These are phyloP conservation scores for Drosophila lacteicornis DNA, from an alignment of 1,140 invertebrate species.

Conservation along the genomic window DNA sequence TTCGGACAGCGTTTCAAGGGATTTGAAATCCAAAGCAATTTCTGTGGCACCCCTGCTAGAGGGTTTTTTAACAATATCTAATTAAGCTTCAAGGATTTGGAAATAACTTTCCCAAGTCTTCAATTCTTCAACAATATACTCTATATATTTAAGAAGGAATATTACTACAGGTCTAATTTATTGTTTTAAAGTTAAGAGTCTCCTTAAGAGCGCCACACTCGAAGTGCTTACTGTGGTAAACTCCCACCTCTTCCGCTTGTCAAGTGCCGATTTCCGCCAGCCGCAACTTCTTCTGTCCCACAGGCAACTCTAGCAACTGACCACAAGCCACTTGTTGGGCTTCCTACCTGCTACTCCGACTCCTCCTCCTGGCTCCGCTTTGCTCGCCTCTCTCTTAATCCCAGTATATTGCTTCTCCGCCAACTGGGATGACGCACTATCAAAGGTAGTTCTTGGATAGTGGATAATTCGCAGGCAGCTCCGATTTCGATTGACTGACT, in stretches of 20 bases:
- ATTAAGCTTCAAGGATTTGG: too few relatives aligned
- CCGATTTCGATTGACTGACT: slow-evolving; percentile 54
- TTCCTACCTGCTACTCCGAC: slow-evolving; percentile 12
- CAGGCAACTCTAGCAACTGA: slow-evolving; percentile 11
- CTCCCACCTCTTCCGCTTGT: slow-evolving; percentile 38
- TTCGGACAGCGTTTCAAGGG: too few relatives aligned
- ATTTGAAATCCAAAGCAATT: too few relatives aligned
- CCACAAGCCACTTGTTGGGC: slow-evolving; percentile 31
- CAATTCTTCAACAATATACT: background rate
- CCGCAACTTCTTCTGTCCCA: background rate
- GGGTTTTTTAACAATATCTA: too few relatives aligned
- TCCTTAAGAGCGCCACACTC: background rate
- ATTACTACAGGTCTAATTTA: too few relatives aligned
- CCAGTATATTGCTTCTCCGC: background rate
- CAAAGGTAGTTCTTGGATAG: slow-evolving; percentile 6
- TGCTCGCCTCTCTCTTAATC: background rate
- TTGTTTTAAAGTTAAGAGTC: too few relatives aligned
- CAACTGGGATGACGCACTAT: slow-evolving; percentile 51
- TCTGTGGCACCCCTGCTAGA: too few relatives aligned
- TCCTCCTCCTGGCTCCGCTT: background rate
- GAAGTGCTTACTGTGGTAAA: slow-evolving; percentile 26
- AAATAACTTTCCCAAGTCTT: background rate
- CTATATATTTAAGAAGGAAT: too few relatives aligned
- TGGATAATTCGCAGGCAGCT: slow-evolving; percentile 65
- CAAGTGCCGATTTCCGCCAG: slow-evolving; percentile 44